These are phyloP conservation scores for Rhipidura dahli DNA, from an alignment of 2,113 vertebrate genomes.

Conservation along the genomic window DNA sequence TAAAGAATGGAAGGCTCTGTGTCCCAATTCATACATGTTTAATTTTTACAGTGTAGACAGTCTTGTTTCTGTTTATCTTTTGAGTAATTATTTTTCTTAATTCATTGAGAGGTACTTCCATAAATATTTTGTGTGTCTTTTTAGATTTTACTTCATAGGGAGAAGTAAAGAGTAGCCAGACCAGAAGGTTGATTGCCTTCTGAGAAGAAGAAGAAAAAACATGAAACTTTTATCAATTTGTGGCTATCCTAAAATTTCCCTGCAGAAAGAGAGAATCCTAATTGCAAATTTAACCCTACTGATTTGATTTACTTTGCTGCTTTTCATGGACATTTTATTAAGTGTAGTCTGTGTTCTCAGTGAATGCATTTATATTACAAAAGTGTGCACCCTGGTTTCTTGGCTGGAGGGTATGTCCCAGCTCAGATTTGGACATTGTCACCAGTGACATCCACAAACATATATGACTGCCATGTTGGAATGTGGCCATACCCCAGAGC, in stretches of 20 bases:
- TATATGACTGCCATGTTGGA: fast-evolving
- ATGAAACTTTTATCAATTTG: not conserved
- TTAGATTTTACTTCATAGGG: not conserved
- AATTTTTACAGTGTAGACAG: not conserved
- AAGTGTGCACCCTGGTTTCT: not conserved
- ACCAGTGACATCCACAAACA: not conserved
- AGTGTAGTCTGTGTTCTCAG: not conserved
- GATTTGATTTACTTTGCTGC: not conserved
- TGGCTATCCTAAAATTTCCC: not conserved
- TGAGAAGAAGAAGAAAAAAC: no score
- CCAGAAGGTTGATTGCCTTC: not conserved
- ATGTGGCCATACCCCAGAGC: not conserved
- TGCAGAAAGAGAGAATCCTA: not conserved
- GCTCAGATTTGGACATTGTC: not conserved
- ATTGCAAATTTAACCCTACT: not conserved
- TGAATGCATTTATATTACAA: not conserved
- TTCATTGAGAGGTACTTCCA: not conserved
- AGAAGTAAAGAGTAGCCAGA: not conserved
- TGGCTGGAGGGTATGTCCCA: not conserved
- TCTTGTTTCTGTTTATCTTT: not conserved
- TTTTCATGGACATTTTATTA: not conserved
- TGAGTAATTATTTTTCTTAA: not conserved
- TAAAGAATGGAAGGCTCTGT: not conserved
- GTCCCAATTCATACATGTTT: not conserved
- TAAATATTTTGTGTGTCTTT: not conserved